Evolutionary conservation across 1,140 invertebrate species (phyloP), one percentile per base, ranked within the genome.

Genomic region (Penaeus vannamei): DNA sequence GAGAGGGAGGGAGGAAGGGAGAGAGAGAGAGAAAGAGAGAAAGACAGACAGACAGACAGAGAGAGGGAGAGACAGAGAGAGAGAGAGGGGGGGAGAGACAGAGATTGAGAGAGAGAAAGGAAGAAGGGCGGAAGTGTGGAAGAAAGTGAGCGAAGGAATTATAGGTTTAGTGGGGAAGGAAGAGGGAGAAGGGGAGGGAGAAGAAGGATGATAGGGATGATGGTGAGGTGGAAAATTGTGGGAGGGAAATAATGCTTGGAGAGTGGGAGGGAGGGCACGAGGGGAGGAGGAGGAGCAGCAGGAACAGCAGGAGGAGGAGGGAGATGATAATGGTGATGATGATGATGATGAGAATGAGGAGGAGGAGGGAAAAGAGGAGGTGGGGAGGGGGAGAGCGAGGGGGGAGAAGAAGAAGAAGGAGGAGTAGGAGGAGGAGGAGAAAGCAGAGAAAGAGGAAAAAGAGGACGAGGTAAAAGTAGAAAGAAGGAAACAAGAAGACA

Each of bases 121-220:
- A 12, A 46, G 46, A 29, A 19, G 19, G 76, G n/a, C 5, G n/a
- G 69, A n/a, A 20, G 36, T 10, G 20, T 10, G 59, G 59, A 83
- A n/a, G n/a, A 53, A 1, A 14, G 22, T 22, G 53, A 82, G 22
- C 42, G 19, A n/a, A 59, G 19, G 77, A 29, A 26, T 23, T 80
- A 10, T 10, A 59, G 60, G 20, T 42, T 29, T 26, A 22, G 80
- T 20, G 42, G 4, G 76, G 17, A 14, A 20, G 66, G 17, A 14
- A 72, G 66, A 72, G 66, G 1, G 66, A 79, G 76, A 36, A n/a
- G 10, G 76, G 42, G 76, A 36, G 76, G 42, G 76, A 79, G 76
- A 83, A 26, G 23, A 22, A 83, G 81, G n/a, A 53, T 26, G 81
- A 61, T 22, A 83, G 81, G 10, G 60, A 83, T 5, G 53, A 83